Evolutionary conservation across 1,140 invertebrate species (phyloP), one percentile per base, ranked within the genome.

Genomic region (Piezodorus guildinii): DNA sequence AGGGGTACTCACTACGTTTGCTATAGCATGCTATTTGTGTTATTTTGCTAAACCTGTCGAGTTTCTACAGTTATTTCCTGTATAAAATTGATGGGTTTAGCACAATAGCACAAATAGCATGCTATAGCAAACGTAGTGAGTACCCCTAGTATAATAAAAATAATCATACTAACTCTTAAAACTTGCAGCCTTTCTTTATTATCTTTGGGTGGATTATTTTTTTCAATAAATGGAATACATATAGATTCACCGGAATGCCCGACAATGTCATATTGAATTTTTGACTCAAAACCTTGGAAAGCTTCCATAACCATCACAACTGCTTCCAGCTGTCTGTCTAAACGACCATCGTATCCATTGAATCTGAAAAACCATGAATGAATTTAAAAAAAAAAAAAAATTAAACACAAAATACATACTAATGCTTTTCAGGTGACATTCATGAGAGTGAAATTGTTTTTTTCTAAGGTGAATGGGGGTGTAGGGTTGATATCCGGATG

Each of bases 271-370:
- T 95, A 97, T 69, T 88, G 79, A 67, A 97, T 87, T 75, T 94
- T 90, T 52, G 87, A 83, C 71, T 94, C 89, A 71, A 90, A 92
- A 3, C 90, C 91, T 70, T 89, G 83, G 68, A 98, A 85, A 0
- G 93, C 88, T 77, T 98, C 94, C 87, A 96, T 96, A 1, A 96
- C 82, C 76, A 98, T 83, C 2, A 96, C 83, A 4, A 91, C 87
- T 0, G 92, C 89, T 75, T 98, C 94, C 77, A 98, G 81, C 69
- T 94, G 86, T 67, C 93, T 81, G 73, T 96, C 90, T 51, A 98
- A 79, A 62, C 96, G 81, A 16, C 90, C 86, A 77, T 98, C 96
- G 74, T 95, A 92, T 0, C 90, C 85, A 74, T 96, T 94, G 71
- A 96, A 96, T 69, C 85, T 83, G 66, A 46, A 68, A 70, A 58